These are phyloP conservation scores for Platalea minor DNA, from an alignment of 2,797 vertebrate species.

Conservation along the genomic window DNA sequence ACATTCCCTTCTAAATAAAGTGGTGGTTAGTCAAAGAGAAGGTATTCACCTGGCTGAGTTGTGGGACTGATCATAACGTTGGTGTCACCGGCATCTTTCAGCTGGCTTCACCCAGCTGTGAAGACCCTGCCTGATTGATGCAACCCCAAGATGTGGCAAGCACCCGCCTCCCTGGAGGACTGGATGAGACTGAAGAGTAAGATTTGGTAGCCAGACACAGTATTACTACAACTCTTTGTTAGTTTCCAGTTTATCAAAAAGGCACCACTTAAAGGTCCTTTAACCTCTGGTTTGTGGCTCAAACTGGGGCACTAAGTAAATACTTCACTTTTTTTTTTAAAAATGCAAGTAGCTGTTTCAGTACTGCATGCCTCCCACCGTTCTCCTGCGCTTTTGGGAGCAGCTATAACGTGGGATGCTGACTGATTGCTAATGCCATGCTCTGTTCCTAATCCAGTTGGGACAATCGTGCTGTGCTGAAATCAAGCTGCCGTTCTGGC, in stretches of 20 bases:
- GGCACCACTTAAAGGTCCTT: neutral
- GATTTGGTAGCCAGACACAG: neutral
- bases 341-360: neutral
- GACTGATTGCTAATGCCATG: neutral
- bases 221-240: neutral
- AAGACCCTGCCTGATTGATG: rapidly evolving
- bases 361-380: rapidly evolving
- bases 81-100: neutral
- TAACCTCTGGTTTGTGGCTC: neutral
- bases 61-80: rapidly evolving
- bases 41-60: neutral
- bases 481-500: neutral
- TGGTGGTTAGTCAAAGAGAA: neutral
- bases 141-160: neutral
- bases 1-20: neutral
- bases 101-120: neutral
- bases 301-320: neutral
- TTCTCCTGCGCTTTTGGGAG: neutral
- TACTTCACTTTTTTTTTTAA: rapidly evolving
- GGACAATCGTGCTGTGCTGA: rapidly evolving
- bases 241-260: neutral
- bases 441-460: rapidly evolving
- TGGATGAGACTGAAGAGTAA: neutral
- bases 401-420: neutral
- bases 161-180: no score